These are phyloP conservation scores for Sternotherus odoratus DNA, from an alignment of 2,797 vertebrate species.

Conservation along the genomic window DNA sequence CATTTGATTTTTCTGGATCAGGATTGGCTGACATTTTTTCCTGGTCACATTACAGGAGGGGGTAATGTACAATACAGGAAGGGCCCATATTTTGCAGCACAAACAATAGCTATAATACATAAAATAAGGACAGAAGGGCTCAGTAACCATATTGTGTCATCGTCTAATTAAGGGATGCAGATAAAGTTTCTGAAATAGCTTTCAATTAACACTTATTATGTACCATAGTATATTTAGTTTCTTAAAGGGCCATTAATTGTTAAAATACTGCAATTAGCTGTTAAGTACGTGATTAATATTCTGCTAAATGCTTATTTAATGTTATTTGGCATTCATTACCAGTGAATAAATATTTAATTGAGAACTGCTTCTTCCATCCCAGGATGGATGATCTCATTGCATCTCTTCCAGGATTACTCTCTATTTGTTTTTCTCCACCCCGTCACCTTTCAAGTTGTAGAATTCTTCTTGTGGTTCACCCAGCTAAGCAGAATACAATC, in stretches of 20 bases:
- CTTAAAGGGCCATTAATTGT: slow-evolving; percentile 73
- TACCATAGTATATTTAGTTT: slow-evolving; percentile 61
- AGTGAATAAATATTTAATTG: slow-evolving; percentile 76
- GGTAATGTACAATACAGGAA: not conserved
- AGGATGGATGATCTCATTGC: slow-evolving; percentile 49
- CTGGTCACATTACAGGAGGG: not conserved
- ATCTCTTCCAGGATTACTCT: slow-evolving; percentile 57
- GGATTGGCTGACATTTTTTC: not conserved
- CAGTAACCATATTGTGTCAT: slow-evolving; percentile 48
- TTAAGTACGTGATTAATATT: slow-evolving; percentile 79
- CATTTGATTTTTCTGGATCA: not conserved
- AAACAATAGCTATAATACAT: not conserved
- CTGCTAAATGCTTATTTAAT: slow-evolving; percentile 76
- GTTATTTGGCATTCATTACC: slow-evolving; percentile 73
- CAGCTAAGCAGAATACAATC: slow-evolving; percentile 66
- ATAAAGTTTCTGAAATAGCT: slow-evolving; percentile 63
- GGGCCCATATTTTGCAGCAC: not conserved
- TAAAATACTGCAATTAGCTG: slow-evolving; percentile 73
- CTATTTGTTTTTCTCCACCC: slow-evolving; percentile 66
- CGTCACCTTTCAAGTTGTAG: slow-evolving; percentile 50
- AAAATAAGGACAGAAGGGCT: slow-evolving; percentile 25
- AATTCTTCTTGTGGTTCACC: slow-evolving; percentile 62
- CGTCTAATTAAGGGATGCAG: slow-evolving; percentile 69
- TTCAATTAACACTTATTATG: slow-evolving; percentile 69
- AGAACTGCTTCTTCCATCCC: slow-evolving; percentile 47